Base-by-base conservation (phyloP, 2,797 vertebrate genomes). In the Leptoclinus maculatus region DNA sequence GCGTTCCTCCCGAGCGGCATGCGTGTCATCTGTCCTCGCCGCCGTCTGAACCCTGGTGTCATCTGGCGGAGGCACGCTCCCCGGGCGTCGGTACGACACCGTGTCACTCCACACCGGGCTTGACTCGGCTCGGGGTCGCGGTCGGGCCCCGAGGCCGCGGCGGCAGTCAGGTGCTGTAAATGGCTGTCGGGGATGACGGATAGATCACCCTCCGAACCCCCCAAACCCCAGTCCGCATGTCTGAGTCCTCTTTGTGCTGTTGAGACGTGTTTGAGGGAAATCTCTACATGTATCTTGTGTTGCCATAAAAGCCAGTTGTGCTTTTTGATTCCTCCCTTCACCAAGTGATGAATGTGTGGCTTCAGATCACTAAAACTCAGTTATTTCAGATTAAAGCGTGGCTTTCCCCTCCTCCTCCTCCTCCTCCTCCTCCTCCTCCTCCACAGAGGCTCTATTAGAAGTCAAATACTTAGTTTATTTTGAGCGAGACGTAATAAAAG, bases 131-230 rank as follows among this genome's bases (percentile, higher is more conserved):
- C 51, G 25, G 88, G 88, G 89, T 89, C 64, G 84, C 3, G 76
- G 81, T 83, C 72, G 12, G 80, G 85, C 76, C 87, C 71, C 23
- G 27, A 66, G 87, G 69, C 83, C 36, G 66, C 47, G 19, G 74
- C 57, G 2, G 72, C 65, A 71, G 86, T 91, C 93, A 88, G 89
- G 85, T 93, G 87, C 84, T 89, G 73, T 88, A 84, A 93, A 90
- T 87, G 88, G 79, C 83, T 79, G 73, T 80, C 13, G 1, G 60
- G 73, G 83, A 74, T 89, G 93, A 93, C 86, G 71, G 90, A 92
- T 27, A 19, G 78, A 83, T 85, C 71, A 23, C 62, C 70, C 19
- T 36, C 66, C 11, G 39, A 1, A 0, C 43, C 47, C 66, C 10
- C 32, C 32, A 7, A 39, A 1, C 0, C 36, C 39, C 74, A 32